These are phyloP conservation scores for Pao palembangensis DNA, from an alignment of 2,113 vertebrate genomes.

Conservation along the genomic window DNA sequence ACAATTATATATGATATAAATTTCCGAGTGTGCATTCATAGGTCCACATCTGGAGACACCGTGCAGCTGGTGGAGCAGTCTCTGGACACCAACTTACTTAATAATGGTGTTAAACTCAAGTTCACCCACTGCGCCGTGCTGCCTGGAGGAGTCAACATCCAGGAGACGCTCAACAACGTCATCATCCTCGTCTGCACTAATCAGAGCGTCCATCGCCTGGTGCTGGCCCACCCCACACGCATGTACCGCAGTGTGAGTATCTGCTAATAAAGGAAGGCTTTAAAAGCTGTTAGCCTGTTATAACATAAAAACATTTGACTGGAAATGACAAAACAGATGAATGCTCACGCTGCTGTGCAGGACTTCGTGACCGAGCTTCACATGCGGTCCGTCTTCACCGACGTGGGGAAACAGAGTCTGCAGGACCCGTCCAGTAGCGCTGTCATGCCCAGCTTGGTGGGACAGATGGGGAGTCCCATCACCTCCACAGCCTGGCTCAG, in stretches of 20 bases:
- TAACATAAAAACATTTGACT: no score
- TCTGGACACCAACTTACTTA: slow-evolving; percentile 85
- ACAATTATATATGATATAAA: no score
- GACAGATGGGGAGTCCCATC: slow-evolving; percentile 60
- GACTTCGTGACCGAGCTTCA: slow-evolving; percentile 87
- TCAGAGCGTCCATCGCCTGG: slow-evolving; percentile 85
- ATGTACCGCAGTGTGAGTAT: slow-evolving; percentile 88
- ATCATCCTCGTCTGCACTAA: slow-evolving; percentile 83
- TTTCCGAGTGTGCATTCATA: slow-evolving; percentile 27
- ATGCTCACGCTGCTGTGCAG: slow-evolving; percentile 52
- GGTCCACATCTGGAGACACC: slow-evolving; percentile 82
- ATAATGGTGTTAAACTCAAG: slow-evolving; percentile 80
- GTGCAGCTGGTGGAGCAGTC: slow-evolving; percentile 89
- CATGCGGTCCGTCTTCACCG: slow-evolving; percentile 91
- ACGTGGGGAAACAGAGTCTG: slow-evolving; percentile 84
- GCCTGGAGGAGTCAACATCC: slow-evolving; percentile 83
- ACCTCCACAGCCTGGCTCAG: slow-evolving; percentile 83
- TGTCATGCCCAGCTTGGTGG: slow-evolving; percentile 71
- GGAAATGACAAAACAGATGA: background rate
- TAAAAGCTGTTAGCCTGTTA: no score
- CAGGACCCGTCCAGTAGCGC: slow-evolving; percentile 79
- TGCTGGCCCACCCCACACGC: slow-evolving; percentile 85
- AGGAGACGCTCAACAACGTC: slow-evolving; percentile 84
- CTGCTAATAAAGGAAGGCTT: background rate
- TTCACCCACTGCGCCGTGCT: slow-evolving; percentile 81